Evolutionary conservation across 1,140 invertebrate species (phyloP).

Genomic region (Drosophila mojavensis): DNA sequence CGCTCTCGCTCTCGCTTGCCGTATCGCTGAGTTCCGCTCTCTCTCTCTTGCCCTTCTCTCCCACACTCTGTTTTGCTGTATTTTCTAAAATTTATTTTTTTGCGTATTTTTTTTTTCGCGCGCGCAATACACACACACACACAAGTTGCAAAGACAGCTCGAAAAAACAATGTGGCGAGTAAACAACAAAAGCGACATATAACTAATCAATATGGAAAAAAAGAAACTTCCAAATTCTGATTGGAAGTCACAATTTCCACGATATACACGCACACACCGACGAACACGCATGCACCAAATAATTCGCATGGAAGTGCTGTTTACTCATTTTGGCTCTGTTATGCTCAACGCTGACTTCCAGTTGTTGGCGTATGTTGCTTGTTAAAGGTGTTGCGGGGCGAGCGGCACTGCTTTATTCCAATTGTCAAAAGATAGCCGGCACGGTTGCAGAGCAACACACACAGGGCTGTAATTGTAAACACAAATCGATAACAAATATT

Average conservation of each 20-base stretch:
- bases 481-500: conserved; percentile 3
- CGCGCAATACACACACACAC: conserved; percentile 42
- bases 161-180: conserved; percentile 79
- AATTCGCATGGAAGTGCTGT: conserved; percentile 46
- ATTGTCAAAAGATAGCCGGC: conserved; percentile 51
- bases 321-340: conserved; percentile 19
- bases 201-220: conserved; percentile 84
- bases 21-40: no score
- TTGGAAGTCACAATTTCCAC: conserved; percentile 50
- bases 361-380: background rate
- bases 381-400: background rate
- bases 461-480: conserved; percentile 7
- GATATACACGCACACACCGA: conserved; percentile 44
- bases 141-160: conserved; percentile 60
- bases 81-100: background rate
- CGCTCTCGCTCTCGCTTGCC: no score
- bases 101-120: conserved; percentile 6
- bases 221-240: conserved; percentile 74
- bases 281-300: conserved; percentile 51
- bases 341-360: conserved; percentile 1
- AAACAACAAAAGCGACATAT: conserved; percentile 84
- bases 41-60: background rate
- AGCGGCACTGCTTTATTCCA: conserved; percentile 12
- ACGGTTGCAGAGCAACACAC: conserved; percentile 23
- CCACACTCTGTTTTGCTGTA: background rate